These are phyloP conservation scores for Phalacrocorax pelagicus DNA, from an alignment of 2,113 vertebrate genomes.

Conservation along the genomic window DNA sequence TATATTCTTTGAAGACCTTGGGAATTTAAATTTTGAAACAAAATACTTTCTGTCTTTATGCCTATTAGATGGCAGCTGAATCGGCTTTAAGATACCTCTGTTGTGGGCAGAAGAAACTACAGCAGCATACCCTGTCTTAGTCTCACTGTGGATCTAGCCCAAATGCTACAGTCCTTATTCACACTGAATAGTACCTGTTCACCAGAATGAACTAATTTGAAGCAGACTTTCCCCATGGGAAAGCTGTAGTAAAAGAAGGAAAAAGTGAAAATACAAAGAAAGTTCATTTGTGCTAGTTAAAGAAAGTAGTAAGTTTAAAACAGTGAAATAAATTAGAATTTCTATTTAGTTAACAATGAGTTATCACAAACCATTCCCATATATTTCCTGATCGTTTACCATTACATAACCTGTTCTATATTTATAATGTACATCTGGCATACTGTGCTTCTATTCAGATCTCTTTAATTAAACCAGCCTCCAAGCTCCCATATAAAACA, in stretches of 20 bases:
- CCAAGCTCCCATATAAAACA: slow-evolving; percentile 72
- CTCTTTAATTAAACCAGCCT: slow-evolving; percentile 81
- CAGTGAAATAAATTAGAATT: slow-evolving; percentile 76
- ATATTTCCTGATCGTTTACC: slow-evolving; percentile 74
- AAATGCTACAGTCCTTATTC: background rate
- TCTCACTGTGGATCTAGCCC: background rate
- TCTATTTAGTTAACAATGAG: slow-evolving; percentile 75
- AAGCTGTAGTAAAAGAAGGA: slow-evolving; percentile 53
- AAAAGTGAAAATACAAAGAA: slow-evolving; percentile 65
- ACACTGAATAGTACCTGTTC: slow-evolving; percentile 27
- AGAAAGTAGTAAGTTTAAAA: slow-evolving; percentile 59
- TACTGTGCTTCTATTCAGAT: slow-evolving; percentile 73
- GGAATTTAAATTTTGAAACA: background rate
- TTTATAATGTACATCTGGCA: slow-evolving; percentile 78
- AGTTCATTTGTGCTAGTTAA: slow-evolving; percentile 68
- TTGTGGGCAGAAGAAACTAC: background rate
- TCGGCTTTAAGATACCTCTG: background rate
- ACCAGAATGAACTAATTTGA: slow-evolving; percentile 63
- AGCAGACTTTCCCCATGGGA: slow-evolving; percentile 63
- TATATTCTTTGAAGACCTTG: background rate
- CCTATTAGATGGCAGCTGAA: background rate
- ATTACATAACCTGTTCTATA: slow-evolving; percentile 76
- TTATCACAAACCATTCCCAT: slow-evolving; percentile 73
- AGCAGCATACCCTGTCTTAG: background rate
- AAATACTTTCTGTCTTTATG: background rate